Percentiles rank a stretch among this genome's conserved stretches.
Conservation (phyloP, 2,888 invertebrate genomes). For the Melinaea menophilus region DNA sequence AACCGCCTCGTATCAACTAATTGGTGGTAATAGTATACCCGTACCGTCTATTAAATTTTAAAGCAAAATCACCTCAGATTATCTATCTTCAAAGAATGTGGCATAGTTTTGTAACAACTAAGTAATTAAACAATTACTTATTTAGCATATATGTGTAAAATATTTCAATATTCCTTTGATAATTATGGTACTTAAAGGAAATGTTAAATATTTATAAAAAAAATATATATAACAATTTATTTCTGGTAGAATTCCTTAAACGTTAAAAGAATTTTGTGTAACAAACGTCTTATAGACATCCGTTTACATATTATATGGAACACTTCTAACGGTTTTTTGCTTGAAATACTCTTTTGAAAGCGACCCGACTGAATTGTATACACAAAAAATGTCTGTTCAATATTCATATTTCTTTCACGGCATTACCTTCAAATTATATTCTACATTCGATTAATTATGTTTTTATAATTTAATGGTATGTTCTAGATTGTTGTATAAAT, state of each 20-base stretch:
- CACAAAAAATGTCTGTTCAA: conserved; percentile 40
- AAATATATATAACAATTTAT: not conserved
- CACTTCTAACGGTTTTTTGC: conserved; percentile 50
- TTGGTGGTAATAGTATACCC: conserved; percentile 69
- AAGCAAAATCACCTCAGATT: conserved; percentile 28
- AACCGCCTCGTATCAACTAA: conserved; percentile 59
- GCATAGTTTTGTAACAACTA: not conserved
- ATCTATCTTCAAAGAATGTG: conserved; percentile 21
- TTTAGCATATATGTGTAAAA: no score
- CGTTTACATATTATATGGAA: conserved; percentile 39
- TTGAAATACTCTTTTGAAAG: conserved; percentile 43
- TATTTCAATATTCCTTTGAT: no score
- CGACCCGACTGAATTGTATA: conserved; percentile 42
- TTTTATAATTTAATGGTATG: not conserved
- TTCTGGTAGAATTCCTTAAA: conserved; percentile 9
- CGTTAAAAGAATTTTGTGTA: conserved; percentile 20
- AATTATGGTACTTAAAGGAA: no score
- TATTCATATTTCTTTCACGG: conserved; percentile 25
- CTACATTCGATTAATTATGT: not conserved
- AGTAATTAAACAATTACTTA: no score
- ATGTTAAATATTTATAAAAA: not conserved
- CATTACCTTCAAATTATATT: not conserved
- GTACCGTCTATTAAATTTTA: conserved; percentile 37
- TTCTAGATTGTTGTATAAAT: not conserved
- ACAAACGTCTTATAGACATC: conserved; percentile 33